Conservation (phyloP, 2,888 invertebrate species). For the Cynaeus angustus region DNA sequence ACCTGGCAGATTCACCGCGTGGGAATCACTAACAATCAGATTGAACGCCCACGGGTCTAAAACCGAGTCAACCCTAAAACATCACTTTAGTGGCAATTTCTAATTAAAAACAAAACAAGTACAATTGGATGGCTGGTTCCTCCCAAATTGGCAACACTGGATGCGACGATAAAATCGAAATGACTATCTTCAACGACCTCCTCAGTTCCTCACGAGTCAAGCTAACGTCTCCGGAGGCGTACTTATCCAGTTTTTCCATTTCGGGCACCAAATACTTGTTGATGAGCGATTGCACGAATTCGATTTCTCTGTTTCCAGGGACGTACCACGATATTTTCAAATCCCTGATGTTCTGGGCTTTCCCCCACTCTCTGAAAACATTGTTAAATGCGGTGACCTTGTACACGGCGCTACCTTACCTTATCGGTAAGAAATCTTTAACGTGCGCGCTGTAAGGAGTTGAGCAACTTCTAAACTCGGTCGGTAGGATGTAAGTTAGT, state of each 20-base stretch:
- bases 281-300: constrained; percentile 78
- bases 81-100: constrained; percentile 6
- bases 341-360: constrained; percentile 78
- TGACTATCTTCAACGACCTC: constrained; percentile 80
- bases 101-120: constrained; percentile 40
- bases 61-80: constrained; percentile 74
- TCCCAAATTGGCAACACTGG: constrained; percentile 82
- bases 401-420: constrained; percentile 59
- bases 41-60: constrained; percentile 75
- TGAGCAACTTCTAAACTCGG: constrained; percentile 77
- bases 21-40: constrained; percentile 71
- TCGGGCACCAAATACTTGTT: constrained; percentile 80
- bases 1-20: constrained; percentile 73
- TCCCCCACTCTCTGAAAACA: constrained; percentile 83
- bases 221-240: constrained; percentile 72
- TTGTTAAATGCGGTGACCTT: neutral
- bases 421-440: constrained; percentile 81
- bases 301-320: constrained; percentile 81
- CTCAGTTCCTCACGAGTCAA: constrained; percentile 81
- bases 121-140: constrained; percentile 76
- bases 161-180: constrained; percentile 79
- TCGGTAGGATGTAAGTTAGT: constrained; percentile 77
- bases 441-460: constrained; percentile 78
- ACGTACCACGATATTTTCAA: constrained; percentile 85
- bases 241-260: constrained; percentile 76